phyloP scores from a whole-genome alignment of 1,140 invertebrate species.

The Liolophura sinensis region DNA sequence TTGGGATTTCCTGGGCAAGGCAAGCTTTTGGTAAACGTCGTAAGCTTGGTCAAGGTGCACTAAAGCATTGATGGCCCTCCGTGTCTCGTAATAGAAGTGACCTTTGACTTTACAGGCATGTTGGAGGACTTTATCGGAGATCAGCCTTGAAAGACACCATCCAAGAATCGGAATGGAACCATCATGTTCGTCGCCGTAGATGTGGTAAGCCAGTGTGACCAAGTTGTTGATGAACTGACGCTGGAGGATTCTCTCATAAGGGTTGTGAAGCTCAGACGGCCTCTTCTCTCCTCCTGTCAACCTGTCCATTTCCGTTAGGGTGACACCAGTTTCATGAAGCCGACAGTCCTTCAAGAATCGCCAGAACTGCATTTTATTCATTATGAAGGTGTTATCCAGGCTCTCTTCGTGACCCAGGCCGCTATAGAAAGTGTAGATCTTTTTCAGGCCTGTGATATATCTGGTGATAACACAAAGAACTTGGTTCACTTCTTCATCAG shows the following conservation, averaged over 20 bases:
- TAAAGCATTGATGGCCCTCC: conserved; percentile 53
- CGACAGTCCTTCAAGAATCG: conserved; percentile 57
- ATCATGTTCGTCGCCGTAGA: conserved; percentile 43
- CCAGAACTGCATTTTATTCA: conserved; percentile 60
- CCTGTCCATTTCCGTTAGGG: conserved; percentile 57
- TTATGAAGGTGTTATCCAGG: conserved; percentile 57
- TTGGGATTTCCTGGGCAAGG: conserved; percentile 38
- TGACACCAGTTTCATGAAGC: conserved; percentile 47
- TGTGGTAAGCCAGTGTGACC: conserved; percentile 48
- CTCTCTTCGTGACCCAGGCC: conserved; percentile 52
- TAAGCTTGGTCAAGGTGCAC: conserved; percentile 53
- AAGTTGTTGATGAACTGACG: conserved; percentile 55
- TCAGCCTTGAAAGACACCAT: conserved; percentile 50
- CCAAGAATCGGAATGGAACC: conserved; percentile 37
- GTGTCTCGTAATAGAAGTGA: conserved; percentile 47
- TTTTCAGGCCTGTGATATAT: conserved; percentile 49
- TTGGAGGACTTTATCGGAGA: conserved; percentile 48
- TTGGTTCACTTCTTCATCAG: conserved; percentile 53
- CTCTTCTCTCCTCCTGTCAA: conserved; percentile 36
- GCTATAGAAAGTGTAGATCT: conserved; percentile 57
- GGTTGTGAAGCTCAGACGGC: conserved; percentile 48
- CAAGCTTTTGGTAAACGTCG: conserved; percentile 48
- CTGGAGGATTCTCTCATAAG: conserved; percentile 53
- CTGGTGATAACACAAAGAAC: conserved; percentile 51
- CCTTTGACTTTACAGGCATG: conserved; percentile 53